Evolutionary conservation across 2,797 vertebrate genomes (phyloP).

Genomic region (Chiroxiphia lanceolata): DNA sequence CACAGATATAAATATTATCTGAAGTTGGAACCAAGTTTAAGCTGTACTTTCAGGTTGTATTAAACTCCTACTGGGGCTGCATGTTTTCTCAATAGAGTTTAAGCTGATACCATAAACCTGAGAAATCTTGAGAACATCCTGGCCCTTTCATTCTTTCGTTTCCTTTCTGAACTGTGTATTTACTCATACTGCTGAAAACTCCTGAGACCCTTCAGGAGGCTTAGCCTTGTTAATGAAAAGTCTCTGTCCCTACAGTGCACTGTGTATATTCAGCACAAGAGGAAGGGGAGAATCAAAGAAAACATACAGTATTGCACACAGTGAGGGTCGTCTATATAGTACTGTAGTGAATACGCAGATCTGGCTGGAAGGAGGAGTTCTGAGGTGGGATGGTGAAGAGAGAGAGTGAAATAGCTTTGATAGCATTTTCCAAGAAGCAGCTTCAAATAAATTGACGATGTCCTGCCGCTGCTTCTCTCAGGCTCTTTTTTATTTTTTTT

Average conservation of each 20-base stretch:
- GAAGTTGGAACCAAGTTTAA: background rate
- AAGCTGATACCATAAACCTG: background rate
- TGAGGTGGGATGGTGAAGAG: background rate
- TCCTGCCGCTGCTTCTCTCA: background rate
- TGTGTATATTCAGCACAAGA: background rate
- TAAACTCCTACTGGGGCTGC: background rate
- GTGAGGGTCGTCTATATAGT: accelerated
- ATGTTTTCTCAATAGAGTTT: background rate
- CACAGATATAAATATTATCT: background rate
- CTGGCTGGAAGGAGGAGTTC: background rate
- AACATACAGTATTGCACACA: background rate
- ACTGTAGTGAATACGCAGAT: background rate
- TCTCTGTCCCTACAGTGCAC: background rate
- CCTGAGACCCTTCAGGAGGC: background rate
- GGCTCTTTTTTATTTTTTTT: background rate
- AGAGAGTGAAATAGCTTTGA: background rate
- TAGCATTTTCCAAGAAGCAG: background rate
- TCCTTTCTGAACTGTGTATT: background rate
- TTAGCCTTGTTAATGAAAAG: background rate
- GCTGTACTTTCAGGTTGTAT: background rate
- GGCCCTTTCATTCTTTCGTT: background rate
- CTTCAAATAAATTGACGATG: background rate
- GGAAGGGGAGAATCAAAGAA: background rate
- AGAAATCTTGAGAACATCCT: background rate
- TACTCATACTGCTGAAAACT: background rate